phyloP scores from a whole-genome alignment of 2,113 vertebrate genomes.

The Thalassoma bifasciatum region DNA sequence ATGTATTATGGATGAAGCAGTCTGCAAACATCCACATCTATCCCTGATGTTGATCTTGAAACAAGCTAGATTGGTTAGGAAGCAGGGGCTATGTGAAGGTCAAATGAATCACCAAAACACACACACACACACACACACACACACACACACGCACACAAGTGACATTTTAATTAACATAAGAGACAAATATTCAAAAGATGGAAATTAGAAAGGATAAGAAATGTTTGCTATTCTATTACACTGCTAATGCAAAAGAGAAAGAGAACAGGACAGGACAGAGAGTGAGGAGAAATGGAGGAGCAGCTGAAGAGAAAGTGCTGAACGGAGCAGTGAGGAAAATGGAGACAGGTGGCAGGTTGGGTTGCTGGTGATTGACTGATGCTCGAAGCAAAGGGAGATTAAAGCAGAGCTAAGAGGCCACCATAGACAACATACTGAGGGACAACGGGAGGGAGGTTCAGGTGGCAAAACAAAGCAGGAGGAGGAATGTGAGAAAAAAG shows the following conservation, averaged over 20 bases:
- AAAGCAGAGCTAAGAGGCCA: slow-evolving; percentile 63
- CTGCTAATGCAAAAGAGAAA: slow-evolving; percentile 11
- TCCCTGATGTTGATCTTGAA: slow-evolving; percentile 31
- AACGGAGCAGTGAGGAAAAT: slow-evolving; percentile 31
- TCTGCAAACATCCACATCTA: slow-evolving; percentile 16
- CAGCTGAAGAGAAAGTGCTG: slow-evolving; percentile 55
- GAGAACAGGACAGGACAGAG: slow-evolving; percentile 13
- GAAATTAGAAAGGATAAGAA: slow-evolving; percentile 12
- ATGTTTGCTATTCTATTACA: slow-evolving; percentile 12
- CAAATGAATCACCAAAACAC: slow-evolving; percentile 47
- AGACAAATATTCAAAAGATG: slow-evolving; percentile 25
- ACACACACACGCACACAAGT: not conserved
- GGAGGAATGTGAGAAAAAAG: not conserved
- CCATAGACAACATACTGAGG: slow-evolving; percentile 42
- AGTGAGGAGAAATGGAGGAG: slow-evolving; percentile 29
- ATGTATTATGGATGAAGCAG: slow-evolving; percentile 40
- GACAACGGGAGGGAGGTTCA: not conserved
- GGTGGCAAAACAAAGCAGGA: slow-evolving; percentile 18
- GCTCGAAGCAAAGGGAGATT: slow-evolving; percentile 67
- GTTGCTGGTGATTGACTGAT: slow-evolving; percentile 67
- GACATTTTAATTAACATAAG: slow-evolving; percentile 44
- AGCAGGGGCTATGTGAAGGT: slow-evolving; percentile 45
- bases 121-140: too few relatives aligned
- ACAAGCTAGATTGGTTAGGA: slow-evolving; percentile 30
- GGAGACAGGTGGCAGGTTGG: slow-evolving; percentile 65